Conservation (phyloP, 2,113 vertebrate genomes). For the Ailuropoda melanoleuca region DNA sequence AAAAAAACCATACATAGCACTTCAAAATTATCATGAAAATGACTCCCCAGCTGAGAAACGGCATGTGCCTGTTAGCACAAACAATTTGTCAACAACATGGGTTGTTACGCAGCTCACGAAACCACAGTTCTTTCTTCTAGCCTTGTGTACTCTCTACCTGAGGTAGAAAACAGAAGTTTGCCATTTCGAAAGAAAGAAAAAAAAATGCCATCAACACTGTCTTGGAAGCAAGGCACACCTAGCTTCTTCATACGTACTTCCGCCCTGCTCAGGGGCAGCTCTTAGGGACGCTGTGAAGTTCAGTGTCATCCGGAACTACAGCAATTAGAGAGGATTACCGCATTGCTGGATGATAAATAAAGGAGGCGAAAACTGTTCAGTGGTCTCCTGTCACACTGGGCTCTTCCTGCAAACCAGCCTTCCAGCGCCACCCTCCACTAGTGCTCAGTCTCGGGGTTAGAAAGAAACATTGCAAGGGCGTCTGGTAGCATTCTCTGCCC, state of each 20-base stretch:
- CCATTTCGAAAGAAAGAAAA: constrained; percentile 45
- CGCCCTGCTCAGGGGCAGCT: constrained; percentile 18
- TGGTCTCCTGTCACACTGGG: background rate
- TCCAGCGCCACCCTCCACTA: background rate
- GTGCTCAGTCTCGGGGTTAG: background rate
- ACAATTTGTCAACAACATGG: constrained; percentile 13
- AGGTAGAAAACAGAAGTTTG: constrained; percentile 47
- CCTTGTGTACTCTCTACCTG: constrained; percentile 47
- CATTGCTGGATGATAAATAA: background rate
- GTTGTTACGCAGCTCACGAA: constrained; percentile 43
- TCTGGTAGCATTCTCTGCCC: background rate
- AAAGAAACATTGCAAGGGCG: background rate
- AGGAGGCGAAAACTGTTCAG: background rate
- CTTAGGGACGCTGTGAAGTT: background rate
- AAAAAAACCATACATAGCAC: background rate
- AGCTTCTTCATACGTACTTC: background rate
- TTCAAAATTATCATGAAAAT: constrained; percentile 68
- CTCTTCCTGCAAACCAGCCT: background rate
- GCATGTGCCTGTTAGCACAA: constrained; percentile 62
- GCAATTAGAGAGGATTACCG: background rate
- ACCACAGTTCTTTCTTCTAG: constrained; percentile 46
- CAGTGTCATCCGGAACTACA: background rate
- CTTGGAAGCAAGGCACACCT: constrained; percentile 17
- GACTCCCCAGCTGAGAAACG: constrained; percentile 65
- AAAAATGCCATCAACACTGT: background rate